phyloP scores from a whole-genome alignment of 1,140 invertebrate genomes.

The Drosophila lacertosa region DNA sequence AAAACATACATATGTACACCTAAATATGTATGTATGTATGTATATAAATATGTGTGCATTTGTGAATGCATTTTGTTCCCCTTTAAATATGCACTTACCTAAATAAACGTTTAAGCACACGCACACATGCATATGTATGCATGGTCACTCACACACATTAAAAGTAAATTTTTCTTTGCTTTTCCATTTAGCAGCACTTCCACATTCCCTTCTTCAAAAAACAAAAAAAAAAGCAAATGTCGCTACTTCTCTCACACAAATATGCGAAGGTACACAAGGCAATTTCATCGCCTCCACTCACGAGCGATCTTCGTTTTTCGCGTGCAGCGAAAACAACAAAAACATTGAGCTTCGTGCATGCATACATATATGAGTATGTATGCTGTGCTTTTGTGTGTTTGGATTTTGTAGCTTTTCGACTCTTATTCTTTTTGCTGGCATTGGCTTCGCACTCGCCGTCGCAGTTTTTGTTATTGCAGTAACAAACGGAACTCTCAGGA shows the following conservation, averaged over 20 bases:
- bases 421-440: conserved; percentile 52
- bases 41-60: not conserved
- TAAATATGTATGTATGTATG: not conserved
- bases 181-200: conserved; percentile 71
- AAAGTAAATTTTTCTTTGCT: conserved; percentile 61
- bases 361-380: conserved; percentile 14
- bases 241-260: conserved; percentile 12
- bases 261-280: conserved; percentile 29
- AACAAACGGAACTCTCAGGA: conserved; percentile 77
- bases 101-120: not conserved
- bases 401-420: conserved; percentile 38
- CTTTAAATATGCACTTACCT: not conserved
- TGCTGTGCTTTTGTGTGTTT: conserved; percentile 44
- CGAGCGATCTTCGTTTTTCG: conserved; percentile 50
- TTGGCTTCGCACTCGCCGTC: conserved; percentile 29
- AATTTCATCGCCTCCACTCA: conserved; percentile 19
- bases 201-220: conserved; percentile 23
- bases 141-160: conserved; percentile 7
- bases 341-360: conserved; percentile 35
- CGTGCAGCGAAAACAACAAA: conserved; percentile 33
- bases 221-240: conserved; percentile 52
- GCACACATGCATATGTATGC: conserved; percentile 2
- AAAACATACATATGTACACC: not conserved
- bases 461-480: conserved; percentile 63
- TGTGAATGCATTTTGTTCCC: not conserved